Evolutionary conservation across 2,797 vertebrate genomes (phyloP).

Genomic region (Dendrocincla fuliginosa): DNA sequence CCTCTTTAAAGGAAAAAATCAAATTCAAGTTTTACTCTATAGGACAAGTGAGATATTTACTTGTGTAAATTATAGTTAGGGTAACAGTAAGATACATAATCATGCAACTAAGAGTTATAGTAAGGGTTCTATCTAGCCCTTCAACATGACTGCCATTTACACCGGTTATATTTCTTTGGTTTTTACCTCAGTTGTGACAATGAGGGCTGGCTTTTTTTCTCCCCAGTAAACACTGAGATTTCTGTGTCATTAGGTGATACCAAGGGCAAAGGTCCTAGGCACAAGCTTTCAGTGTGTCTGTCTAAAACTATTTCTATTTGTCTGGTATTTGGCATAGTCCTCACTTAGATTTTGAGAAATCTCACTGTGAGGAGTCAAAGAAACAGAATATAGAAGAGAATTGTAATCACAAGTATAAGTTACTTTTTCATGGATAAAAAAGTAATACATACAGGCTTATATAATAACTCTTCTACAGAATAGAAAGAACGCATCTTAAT

Average conservation of each 20-base stretch:
- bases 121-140: background rate
- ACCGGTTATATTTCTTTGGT: background rate
- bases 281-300: background rate
- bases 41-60: background rate
- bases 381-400: background rate
- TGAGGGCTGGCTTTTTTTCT: background rate
- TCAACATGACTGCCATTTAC: background rate
- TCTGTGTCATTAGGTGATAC: background rate
- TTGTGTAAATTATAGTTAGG: background rate
- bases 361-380: background rate
- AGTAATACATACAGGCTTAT: background rate
- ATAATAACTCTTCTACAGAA: background rate
- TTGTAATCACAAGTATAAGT: background rate
- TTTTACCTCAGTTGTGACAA: background rate
- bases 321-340: background rate
- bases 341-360: background rate
- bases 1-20: background rate
- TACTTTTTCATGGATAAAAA: background rate
- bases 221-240: background rate
- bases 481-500: accelerated
- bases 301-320: background rate
- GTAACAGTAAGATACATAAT: background rate
- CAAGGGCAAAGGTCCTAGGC: background rate
- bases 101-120: background rate
- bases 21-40: background rate